phyloP scores from a whole-genome alignment of 2,797 vertebrate genomes.

The Alouatta caraya region DNA sequence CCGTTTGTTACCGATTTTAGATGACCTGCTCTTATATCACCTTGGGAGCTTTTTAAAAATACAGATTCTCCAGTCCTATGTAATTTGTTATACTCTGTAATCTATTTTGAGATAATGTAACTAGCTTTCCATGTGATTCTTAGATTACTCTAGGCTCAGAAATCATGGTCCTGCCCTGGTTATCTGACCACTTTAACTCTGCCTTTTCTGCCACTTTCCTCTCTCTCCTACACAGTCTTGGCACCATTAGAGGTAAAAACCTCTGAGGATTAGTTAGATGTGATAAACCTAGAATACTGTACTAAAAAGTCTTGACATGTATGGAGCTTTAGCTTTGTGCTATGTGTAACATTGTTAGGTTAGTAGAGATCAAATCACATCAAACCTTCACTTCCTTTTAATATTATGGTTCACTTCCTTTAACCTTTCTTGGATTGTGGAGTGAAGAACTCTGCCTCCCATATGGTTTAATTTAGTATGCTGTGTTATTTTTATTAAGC shows the following conservation, averaged over 20 bases:
- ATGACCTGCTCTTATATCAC: background rate
- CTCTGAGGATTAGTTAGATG: background rate
- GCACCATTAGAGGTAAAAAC: background rate
- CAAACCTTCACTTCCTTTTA: background rate
- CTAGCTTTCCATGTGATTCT: background rate
- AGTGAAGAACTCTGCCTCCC: background rate
- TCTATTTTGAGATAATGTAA: background rate
- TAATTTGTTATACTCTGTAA: background rate
- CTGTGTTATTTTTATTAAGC: background rate
- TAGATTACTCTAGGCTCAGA: background rate
- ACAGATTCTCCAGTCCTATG: background rate
- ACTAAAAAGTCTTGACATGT: background rate
- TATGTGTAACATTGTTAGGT: background rate
- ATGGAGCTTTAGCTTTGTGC: background rate
- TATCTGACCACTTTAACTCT: background rate
- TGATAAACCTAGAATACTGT: background rate
- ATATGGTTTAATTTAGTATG: background rate
- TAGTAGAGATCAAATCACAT: background rate
- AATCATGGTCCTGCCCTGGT: background rate
- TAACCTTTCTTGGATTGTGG: background rate
- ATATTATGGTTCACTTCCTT: background rate
- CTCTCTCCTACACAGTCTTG: background rate
- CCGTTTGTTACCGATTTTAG: background rate
- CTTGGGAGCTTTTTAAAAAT: background rate
- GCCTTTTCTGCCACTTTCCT: background rate